Evolutionary conservation across 2,888 invertebrate species (phyloP), one percentile per base, ranked within the genome.

Genomic region (Stramonita haemastoma): DNA sequence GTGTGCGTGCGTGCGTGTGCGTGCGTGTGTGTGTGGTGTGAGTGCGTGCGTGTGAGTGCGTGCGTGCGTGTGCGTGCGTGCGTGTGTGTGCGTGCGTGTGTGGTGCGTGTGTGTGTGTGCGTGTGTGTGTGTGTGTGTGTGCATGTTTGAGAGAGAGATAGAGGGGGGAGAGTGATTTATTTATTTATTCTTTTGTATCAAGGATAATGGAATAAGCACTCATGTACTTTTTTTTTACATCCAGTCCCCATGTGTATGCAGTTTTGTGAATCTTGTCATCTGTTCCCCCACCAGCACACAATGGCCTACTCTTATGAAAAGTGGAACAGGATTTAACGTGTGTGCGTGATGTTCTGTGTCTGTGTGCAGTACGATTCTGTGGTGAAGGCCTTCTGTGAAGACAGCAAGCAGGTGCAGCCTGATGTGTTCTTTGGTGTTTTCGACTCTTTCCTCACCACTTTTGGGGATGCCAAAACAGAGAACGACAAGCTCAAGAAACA

Each of bases 391-490:
- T 99, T 99, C 95, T 98, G 99, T 66, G 98, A 99, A 96, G 99
- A 99, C 93, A 94, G 95, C 19, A 97, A 98, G 8, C 97, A 97
- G 0, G 93, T 94, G 11, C 98, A 98, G 90, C 98, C 99, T 0
- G 98, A 99, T 94, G 98, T 98, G 95, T 98, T 99, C 96, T 99
- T 99, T 96, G 98, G 98, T 2, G 98, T 98, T 85, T 98, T 99
- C 94, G 99, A 98, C 96, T 97, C 97, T 5, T 99, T 99, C 96
- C 96, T 99, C 17, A 96, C 97, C 56, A 97, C 98, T 34, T 97
- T 99, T 93, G 96, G 97, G 17, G 99, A 99, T 95, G 98, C 98
- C 0, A 97, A 97, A 90, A 97, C 98, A 79, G 99, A 99, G 95
- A 98, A 98, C 95, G 98, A 98, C 94, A 98, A 98, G 92, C 97